Evolutionary conservation across 2,888 invertebrate genomes (phyloP).

Genomic region (Netelia inedita): DNA sequence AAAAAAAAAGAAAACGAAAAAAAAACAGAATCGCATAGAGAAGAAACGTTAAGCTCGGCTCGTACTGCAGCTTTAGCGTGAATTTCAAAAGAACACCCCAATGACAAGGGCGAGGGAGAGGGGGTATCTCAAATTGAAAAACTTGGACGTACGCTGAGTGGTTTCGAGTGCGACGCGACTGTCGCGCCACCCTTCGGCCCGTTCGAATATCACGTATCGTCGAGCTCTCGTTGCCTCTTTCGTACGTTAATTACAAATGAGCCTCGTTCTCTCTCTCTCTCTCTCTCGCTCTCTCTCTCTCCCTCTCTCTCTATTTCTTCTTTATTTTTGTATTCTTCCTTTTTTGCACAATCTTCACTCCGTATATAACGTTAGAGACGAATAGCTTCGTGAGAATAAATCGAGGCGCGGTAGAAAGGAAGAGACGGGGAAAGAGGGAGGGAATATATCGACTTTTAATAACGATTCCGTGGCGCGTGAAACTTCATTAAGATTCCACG

Average conservation of each 20-base stretch:
- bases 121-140: conserved; percentile 70
- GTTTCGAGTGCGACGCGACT: conserved; percentile 76
- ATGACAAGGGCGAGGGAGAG: not conserved
- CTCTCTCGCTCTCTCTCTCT: too few species aligned
- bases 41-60: conserved; percentile 11
- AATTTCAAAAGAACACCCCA: not conserved
- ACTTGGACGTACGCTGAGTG: conserved; percentile 63
- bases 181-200: not conserved
- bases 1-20: conserved; percentile 10
- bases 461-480: conserved; percentile 72
- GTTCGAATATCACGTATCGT: conserved; percentile 61
- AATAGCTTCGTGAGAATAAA: conserved; percentile 14
- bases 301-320: too few species aligned
- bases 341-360: conserved; percentile 40
- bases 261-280: conserved; percentile 7
- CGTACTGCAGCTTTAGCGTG: not conserved
- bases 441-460: conserved; percentile 76
- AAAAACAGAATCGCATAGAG: not conserved
- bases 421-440: not conserved
- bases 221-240: conserved; percentile 63
- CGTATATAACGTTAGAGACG: conserved; percentile 16
- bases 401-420: not conserved
- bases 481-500: conserved; percentile 79
- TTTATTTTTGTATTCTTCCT: not conserved
- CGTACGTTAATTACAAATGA: conserved; percentile 78